Evolutionary conservation across 2,888 invertebrate species (phyloP).

Genomic region (Magallana nippona): DNA sequence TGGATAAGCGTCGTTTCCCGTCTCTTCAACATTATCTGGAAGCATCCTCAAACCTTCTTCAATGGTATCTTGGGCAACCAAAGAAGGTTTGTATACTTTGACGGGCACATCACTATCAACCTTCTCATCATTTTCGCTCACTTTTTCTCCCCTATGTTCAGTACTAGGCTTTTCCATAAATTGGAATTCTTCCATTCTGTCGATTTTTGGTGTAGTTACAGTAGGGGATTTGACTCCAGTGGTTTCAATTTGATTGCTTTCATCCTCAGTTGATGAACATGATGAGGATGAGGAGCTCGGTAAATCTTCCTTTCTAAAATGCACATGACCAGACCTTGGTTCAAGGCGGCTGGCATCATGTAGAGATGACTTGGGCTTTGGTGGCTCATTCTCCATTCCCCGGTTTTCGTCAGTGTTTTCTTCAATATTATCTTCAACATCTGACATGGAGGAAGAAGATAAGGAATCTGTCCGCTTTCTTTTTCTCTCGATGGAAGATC

Average conservation of each 20-base stretch:
- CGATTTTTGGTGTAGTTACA: constrained; percentile 30
- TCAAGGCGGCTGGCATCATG: constrained; percentile 39
- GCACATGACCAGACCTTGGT: constrained; percentile 1
- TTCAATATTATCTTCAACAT: constrained; percentile 17
- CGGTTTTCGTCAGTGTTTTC: background rate
- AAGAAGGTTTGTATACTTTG: background rate
- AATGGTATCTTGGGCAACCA: background rate
- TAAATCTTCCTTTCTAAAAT: constrained; percentile 34
- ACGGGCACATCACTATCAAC: background rate
- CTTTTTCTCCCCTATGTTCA: background rate
- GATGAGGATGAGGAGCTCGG: constrained; percentile 36
- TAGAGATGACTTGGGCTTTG: background rate
- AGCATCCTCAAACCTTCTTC: constrained; percentile 1
- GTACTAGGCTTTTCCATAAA: constrained; percentile 76
- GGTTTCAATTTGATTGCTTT: constrained; percentile 81
- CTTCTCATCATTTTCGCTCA: background rate
- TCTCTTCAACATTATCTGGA: background rate
- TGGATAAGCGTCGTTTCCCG: background rate
- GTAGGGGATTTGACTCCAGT: constrained; percentile 60
- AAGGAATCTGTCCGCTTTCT: constrained; percentile 36
- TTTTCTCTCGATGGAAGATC: constrained; percentile 7
- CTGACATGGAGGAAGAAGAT: constrained; percentile 21
- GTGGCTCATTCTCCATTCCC: background rate
- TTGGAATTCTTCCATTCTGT: constrained; percentile 38
- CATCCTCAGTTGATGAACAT: constrained; percentile 56